A percentile compares a stretch with the other conserved stretches of the same genome.
These are phyloP conservation scores for Hippocampus kuda DNA, from an alignment of 2,797 vertebrate genomes.

Conservation along the genomic window DNA sequence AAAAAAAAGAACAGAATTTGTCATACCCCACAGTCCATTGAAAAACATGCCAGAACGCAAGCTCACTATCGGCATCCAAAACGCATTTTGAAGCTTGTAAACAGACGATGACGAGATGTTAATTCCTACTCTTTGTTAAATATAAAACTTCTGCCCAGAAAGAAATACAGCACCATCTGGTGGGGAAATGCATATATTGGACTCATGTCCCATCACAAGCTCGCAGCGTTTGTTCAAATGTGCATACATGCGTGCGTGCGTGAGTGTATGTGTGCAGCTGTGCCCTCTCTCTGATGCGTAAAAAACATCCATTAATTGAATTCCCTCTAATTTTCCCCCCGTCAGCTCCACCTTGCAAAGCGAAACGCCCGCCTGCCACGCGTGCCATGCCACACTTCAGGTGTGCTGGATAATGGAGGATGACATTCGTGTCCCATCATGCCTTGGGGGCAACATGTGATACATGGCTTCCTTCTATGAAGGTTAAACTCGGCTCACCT, in stretches of 20 bases:
- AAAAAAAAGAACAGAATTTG: too few species aligned
- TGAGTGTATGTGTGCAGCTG: slow-evolving; percentile 41
- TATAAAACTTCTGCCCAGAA: not conserved
- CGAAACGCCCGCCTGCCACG: slow-evolving; percentile 61
- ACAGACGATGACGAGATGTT: not conserved
- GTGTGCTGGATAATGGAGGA: slow-evolving; percentile 89
- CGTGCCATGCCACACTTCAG: slow-evolving; percentile 84
- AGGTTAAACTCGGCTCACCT: slow-evolving; percentile 99
- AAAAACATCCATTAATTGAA: slow-evolving; percentile 98
- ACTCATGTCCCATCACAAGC: not conserved
- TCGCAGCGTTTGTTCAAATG: not conserved
- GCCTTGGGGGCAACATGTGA: slow-evolving; percentile 92
- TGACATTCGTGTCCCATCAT: slow-evolving; percentile 98
- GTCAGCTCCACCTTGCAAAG: slow-evolving; percentile 68
- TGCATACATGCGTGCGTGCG: slow-evolving; percentile 50
- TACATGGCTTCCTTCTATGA: slow-evolving; percentile 99
- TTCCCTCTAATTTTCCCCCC: slow-evolving; percentile 83
- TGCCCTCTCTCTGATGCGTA: slow-evolving; percentile 89
- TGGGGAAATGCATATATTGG: not conserved
- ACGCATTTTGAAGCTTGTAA: not conserved
- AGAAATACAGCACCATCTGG: not conserved
- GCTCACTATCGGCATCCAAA: too few species aligned
- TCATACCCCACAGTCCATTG: too few species aligned
- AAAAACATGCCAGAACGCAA: too few species aligned
- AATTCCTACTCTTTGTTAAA: not conserved